A percentile compares a stretch with the other conserved stretches of the same genome.
phyloP scores from a whole-genome alignment of 2,888 invertebrate genomes.

The Keiferia lycopersicella region DNA sequence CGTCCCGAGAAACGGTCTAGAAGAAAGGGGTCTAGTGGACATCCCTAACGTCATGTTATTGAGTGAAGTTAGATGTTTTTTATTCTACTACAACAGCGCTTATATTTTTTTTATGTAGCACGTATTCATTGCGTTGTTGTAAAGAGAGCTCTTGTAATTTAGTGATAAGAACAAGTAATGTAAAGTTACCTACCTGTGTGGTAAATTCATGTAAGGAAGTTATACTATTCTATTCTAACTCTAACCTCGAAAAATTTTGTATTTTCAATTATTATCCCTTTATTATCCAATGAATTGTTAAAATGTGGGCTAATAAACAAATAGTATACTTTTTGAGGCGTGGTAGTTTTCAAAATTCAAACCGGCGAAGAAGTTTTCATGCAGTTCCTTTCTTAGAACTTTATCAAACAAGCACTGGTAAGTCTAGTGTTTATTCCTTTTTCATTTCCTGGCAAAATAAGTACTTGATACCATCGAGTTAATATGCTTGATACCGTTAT shows the following conservation, averaged over 20 bases:
- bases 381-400: slow-evolving; percentile 57
- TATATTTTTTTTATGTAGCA: too few species aligned
- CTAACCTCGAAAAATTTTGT: neutral
- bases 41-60: neutral
- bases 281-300: neutral
- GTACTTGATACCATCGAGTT: too few species aligned
- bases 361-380: slow-evolving; percentile 40
- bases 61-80: neutral
- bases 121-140: neutral
- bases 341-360: neutral
- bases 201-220: too few species aligned
- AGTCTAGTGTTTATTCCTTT: neutral
- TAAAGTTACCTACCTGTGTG: too few species aligned
- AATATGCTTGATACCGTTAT: too few species aligned
- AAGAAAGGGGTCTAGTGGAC: neutral
- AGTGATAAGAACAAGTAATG: neutral
- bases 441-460: too few species aligned
- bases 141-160: neutral
- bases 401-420: slow-evolving; percentile 63
- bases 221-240: too few species aligned
- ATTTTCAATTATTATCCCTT: neutral
- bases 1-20: neutral
- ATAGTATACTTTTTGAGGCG: slow-evolving; percentile 5
- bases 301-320: slow-evolving; percentile 8
- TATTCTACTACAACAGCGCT: neutral